Percentiles rank a stretch among this genome's conserved stretches.
Conservation (phyloP, 2,113 vertebrate species). For the Cottus gobio region DNA sequence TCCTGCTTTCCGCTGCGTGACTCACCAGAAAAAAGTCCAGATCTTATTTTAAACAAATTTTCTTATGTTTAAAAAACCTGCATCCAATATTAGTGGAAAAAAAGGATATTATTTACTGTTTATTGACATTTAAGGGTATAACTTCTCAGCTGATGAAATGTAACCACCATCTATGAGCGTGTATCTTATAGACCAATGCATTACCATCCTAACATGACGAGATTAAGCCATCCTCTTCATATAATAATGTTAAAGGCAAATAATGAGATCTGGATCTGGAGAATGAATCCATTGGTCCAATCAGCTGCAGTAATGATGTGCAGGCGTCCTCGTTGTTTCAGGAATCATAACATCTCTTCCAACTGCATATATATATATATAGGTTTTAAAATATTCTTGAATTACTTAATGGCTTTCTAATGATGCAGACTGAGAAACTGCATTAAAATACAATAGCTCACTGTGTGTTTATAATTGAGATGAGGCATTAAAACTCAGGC, state of each 20-base stretch:
- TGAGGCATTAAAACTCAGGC: conserved; percentile 5
- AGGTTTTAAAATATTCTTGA: not conserved
- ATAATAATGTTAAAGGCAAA: not conserved
- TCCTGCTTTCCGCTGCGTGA: not conserved
- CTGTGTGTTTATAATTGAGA: conserved; percentile 9
- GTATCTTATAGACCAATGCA: no score
- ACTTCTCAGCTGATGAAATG: no score
- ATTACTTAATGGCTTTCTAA: not conserved
- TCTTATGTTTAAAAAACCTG: not conserved
- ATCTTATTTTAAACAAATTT: no score
- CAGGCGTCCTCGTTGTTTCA: not conserved
- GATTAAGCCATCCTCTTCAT: not conserved
- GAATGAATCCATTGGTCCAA: not conserved
- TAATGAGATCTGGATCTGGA: not conserved
- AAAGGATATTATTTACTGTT: not conserved
- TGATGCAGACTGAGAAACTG: not conserved
- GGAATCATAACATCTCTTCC: not conserved
- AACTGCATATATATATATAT: not conserved
- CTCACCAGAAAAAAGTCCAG: no score
- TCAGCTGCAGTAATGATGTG: not conserved
- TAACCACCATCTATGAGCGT: no score
- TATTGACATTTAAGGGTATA: not conserved
- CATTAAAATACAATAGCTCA: not conserved
- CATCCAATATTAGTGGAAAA: not conserved
- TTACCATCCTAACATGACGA: not conserved